Evolutionary conservation across 1,140 invertebrate genomes (phyloP), one percentile per base, ranked within the genome.

Genomic region (Mya arenaria): DNA sequence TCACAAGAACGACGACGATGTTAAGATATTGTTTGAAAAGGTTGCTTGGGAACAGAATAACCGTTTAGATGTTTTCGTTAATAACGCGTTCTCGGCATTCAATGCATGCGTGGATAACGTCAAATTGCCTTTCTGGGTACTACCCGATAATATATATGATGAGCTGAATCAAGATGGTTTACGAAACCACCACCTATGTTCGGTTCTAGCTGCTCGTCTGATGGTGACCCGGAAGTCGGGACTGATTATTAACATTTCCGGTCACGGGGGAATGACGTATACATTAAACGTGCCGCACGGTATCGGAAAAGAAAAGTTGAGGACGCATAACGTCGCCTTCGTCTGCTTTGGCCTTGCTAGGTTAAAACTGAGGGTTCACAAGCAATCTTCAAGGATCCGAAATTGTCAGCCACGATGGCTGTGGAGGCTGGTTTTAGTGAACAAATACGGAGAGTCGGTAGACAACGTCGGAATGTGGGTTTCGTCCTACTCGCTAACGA

Each of bases 181-280:
- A 6, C 89, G 92, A 74, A 94, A 94, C 79, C 91, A 92, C 68
- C 94, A 94, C 71, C 84, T 93, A 25, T 94, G 93, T 82, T 81
- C 91, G 3, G 91, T 92, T 3, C 87, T 90, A 68, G 93, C 93
- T 6, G 88, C 93, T n/a, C 83, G 87, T 28, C 37, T 94, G 74
- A 94, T 94, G 93, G 89, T 90, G 6, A 84, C 86, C 15, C 56
- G 89, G 19, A 91, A 90, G 68, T 73, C 85, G 17, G 93, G 93
- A 5, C 84, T 94, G 3, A 94, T 94, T 73, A 88, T 94, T 6
- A 93, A 93, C 66, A 89, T 94, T 56, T 93, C 92, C n/a, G 94
- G 93, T 13, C 84, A 69, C 36, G 93, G 94, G 39, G 93, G 93
- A n/a, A 84, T 94, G 6, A 72, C 63, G n/a, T 94, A 94, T 72